A percentile compares a stretch with the other conserved stretches of the same genome.
Conservation (phyloP, 2,113 vertebrate species). For the Macroglossus sobrinus region DNA sequence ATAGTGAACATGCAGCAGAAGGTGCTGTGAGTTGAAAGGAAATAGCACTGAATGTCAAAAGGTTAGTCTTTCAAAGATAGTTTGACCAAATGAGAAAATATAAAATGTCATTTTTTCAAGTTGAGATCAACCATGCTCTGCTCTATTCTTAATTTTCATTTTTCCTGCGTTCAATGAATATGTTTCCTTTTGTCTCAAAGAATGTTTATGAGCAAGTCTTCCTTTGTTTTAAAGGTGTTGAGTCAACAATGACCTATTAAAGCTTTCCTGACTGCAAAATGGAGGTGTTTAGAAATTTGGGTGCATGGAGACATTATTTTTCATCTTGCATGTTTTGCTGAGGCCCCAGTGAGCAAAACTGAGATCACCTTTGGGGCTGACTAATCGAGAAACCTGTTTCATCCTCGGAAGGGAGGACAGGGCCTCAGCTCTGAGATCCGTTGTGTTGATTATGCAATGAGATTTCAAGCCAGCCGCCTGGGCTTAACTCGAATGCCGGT, state of each 20-base stretch:
- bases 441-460: neutral
- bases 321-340: neutral
- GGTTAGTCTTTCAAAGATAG: neutral
- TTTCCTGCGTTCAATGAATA: neutral
- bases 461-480: neutral
- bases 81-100: slow-evolving; percentile 29
- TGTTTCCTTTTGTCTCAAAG: neutral
- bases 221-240: slow-evolving; percentile 22
- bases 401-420: neutral
- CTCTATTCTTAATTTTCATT: neutral
- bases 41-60: neutral
- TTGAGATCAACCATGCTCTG: neutral
- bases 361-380: neutral
- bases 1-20: neutral
- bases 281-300: neutral
- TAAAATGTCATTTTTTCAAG: neutral
- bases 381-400: neutral
- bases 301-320: neutral
- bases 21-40: neutral
- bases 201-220: neutral
- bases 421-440: neutral
- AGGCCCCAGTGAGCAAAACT: neutral
- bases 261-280: neutral
- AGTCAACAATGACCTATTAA: neutral
- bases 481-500: neutral